These are phyloP conservation scores for Colostygia pectinataria DNA, from an alignment of 2,888 invertebrate genomes.

Conservation along the genomic window DNA sequence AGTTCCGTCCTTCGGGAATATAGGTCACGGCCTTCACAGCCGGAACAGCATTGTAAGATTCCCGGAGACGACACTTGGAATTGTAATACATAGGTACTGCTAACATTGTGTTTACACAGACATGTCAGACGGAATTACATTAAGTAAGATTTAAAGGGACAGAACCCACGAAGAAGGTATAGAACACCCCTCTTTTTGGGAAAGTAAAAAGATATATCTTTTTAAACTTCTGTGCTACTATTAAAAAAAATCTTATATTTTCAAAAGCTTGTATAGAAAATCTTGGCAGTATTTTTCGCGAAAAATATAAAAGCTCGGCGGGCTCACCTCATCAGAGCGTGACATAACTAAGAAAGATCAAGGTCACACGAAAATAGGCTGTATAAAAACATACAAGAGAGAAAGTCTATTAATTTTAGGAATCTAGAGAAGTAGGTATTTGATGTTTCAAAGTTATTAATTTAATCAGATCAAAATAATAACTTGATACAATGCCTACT, in stretches of 20 bases:
- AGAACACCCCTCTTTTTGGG: no score
- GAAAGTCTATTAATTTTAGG: conserved; percentile 5
- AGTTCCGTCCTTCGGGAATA: conserved; percentile 29
- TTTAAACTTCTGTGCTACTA: no score
- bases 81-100: neutral
- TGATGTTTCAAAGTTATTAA: no score
- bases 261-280: neutral
- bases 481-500: no score
- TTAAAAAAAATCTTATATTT: no score
- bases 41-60: conserved; percentile 21
- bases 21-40: conserved; percentile 26
- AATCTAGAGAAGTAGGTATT: conserved; percentile 6
- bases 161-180: no score
- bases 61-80: conserved; percentile 7
- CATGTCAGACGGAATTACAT: neutral
- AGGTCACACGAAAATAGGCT: conserved; percentile 24
- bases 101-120: neutral
- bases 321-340: conserved; percentile 3
- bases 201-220: no score
- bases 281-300: neutral
- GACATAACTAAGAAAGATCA: conserved; percentile 22
- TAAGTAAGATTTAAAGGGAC: no score
- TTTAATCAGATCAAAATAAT: no score
- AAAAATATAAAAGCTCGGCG: neutral
- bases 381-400: conserved; percentile 6